phyloP scores from a whole-genome alignment of 2,888 invertebrate genomes.

The Zele albiditarsus region DNA sequence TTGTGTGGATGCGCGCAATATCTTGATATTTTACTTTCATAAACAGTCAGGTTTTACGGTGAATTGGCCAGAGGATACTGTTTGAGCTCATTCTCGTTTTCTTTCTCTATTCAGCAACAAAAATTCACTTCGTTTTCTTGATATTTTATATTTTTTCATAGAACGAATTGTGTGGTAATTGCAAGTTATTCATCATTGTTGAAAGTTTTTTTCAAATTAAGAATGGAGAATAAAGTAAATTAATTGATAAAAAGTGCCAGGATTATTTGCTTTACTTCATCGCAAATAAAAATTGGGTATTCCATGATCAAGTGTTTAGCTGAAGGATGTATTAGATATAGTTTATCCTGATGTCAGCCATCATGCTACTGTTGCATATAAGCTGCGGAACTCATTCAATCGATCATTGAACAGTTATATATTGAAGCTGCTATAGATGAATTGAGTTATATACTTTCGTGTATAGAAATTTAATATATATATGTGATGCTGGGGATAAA shows the following conservation, averaged over 20 bases:
- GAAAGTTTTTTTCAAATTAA: no score
- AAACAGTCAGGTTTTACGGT: slow-evolving; percentile 61
- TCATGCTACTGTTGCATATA: neutral
- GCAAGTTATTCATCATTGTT: no score
- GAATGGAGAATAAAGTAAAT: neutral
- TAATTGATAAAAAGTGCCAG: neutral
- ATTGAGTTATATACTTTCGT: neutral
- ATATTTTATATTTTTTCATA: neutral
- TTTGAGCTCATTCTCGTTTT: slow-evolving; percentile 38
- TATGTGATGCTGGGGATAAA: neutral
- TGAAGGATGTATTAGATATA: no score
- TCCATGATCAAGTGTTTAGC: neutral
- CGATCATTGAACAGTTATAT: neutral
- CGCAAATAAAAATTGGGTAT: neutral
- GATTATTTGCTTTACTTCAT: neutral
- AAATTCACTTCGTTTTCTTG: neutral
- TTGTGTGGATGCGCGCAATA: slow-evolving; percentile 44
- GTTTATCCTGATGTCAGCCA: neutral
- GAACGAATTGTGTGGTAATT: no score
- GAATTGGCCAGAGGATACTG: slow-evolving; percentile 60
- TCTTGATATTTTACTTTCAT: slow-evolving; percentile 57
- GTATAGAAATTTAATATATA: neutral
- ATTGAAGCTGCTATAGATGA: neutral
- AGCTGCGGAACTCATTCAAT: neutral
- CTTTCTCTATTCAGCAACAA: slow-evolving; percentile 5